phyloP scores from a whole-genome alignment of 1,140 invertebrate genomes.

The Zaprionus africanus region DNA sequence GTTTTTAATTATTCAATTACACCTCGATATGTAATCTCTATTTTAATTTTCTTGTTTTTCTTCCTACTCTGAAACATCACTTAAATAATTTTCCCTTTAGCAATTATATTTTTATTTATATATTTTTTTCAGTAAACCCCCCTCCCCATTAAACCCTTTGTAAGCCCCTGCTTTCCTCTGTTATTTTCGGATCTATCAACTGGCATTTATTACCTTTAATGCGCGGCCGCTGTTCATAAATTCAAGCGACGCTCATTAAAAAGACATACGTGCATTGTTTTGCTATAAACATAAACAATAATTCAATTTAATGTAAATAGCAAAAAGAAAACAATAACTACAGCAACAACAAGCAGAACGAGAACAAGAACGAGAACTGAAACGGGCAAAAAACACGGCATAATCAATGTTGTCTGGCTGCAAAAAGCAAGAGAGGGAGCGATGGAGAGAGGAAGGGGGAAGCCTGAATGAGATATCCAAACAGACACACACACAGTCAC shows the following conservation, averaged over 20 bases:
- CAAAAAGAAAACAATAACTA: conserved; percentile 18
- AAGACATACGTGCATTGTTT: conserved; percentile 72
- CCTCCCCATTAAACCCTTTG: background rate
- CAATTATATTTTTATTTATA: background rate
- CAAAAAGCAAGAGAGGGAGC: conserved; percentile 34
- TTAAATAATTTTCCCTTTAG: background rate
- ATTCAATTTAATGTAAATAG: conserved; percentile 72
- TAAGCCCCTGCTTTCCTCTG: background rate
- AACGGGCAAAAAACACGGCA: conserved; percentile 67
- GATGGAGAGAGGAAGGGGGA: conserved; percentile 7
- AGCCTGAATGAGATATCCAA: conserved; percentile 5
- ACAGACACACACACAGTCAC: conserved; percentile 12
- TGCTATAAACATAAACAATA: conserved; percentile 80
- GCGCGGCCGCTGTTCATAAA: conserved; percentile 44
- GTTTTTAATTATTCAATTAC: background rate
- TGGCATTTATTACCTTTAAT: conserved; percentile 30
- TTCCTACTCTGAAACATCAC: background rate
- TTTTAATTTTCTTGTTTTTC: background rate
- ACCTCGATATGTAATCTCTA: background rate
- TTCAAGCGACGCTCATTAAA: conserved; percentile 69
- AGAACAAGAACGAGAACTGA: conserved; percentile 19
- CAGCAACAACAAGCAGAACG: background rate
- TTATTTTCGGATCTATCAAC: conserved; percentile 11
- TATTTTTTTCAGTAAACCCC: background rate
- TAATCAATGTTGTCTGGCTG: conserved; percentile 78